phyloP scores from a whole-genome alignment of 2,113 vertebrate species.

The Mixornis gularis region DNA sequence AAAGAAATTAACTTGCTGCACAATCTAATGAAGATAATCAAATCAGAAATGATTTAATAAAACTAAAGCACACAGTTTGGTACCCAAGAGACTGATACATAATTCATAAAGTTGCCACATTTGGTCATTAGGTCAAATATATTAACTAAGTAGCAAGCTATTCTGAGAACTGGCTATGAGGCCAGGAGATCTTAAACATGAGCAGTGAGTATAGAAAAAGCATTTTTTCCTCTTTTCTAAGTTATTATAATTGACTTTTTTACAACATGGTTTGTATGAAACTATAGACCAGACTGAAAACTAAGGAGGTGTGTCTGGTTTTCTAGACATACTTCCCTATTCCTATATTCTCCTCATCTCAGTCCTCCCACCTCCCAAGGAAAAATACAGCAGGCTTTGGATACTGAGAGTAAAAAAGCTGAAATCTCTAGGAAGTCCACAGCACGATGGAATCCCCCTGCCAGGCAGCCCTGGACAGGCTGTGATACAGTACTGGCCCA shows the following conservation, averaged over 20 bases:
- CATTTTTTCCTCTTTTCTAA: background rate
- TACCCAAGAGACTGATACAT: conserved; percentile 20
- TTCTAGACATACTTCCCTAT: background rate
- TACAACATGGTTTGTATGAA: background rate
- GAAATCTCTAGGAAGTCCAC: background rate
- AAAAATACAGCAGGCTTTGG: background rate
- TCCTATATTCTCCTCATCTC: background rate
- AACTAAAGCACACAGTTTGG: background rate
- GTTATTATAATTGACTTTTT: background rate
- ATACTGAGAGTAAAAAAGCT: background rate
- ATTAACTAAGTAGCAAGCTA: conserved; percentile 26
- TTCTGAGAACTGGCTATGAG: background rate
- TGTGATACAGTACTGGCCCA: background rate
- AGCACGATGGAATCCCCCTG: background rate
- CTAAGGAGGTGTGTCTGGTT: background rate
- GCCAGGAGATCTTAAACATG: background rate
- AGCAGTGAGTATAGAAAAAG: background rate
- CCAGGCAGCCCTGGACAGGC: background rate
- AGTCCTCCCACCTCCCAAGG: background rate
- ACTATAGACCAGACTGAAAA: background rate
- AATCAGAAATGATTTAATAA: conserved; percentile 49
- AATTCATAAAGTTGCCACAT: conserved; percentile 37
- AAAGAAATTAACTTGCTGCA: conserved; percentile 17
- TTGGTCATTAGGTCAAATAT: conserved; percentile 36
- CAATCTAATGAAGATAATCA: conserved; percentile 9